Evolutionary conservation across 2,797 vertebrate genomes (phyloP).

Genomic region (Helostoma temminkii): DNA sequence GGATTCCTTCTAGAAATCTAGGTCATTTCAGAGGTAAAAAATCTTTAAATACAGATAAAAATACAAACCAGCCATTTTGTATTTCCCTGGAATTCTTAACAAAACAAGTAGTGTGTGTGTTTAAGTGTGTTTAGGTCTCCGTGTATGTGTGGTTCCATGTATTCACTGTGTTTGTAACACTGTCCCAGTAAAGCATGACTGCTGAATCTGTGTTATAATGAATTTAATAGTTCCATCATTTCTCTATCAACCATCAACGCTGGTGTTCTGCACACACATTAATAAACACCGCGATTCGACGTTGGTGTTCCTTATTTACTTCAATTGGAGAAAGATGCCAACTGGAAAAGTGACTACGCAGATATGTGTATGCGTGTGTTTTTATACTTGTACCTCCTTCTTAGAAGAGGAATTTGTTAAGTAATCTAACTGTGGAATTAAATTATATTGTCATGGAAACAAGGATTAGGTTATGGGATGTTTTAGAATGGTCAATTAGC

Average conservation of each 20-base stretch:
- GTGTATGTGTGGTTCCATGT: constrained; percentile 19
- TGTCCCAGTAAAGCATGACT: constrained; percentile 63
- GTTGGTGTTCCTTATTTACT: constrained; percentile 77
- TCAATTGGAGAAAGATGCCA: constrained; percentile 53
- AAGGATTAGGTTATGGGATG: constrained; percentile 75
- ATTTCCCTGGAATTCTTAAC: constrained; percentile 17
- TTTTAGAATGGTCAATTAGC: constrained; percentile 77
- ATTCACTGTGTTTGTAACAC: constrained; percentile 36
- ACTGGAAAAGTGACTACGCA: constrained; percentile 69
- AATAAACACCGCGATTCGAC: constrained; percentile 27
- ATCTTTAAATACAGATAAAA: constrained; percentile 40
- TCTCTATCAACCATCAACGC: constrained; percentile 69
- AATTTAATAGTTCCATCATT: constrained; percentile 77
- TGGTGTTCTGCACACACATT: constrained; percentile 54
- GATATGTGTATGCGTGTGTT: constrained; percentile 37
- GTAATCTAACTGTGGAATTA: constrained; percentile 71
- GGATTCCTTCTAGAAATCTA: constrained; percentile 29
- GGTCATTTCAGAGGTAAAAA: constrained; percentile 40
- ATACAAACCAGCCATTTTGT: constrained; percentile 1
- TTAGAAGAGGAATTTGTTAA: constrained; percentile 63
- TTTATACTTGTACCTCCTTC: constrained; percentile 37
- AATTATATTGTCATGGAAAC: constrained; percentile 72
- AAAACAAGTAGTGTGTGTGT: constrained; percentile 38
- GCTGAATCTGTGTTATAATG: constrained; percentile 65
- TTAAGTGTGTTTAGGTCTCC: constrained; percentile 12